Conservation (phyloP, 1,140 invertebrate genomes). For the Mamestra configurata region DNA sequence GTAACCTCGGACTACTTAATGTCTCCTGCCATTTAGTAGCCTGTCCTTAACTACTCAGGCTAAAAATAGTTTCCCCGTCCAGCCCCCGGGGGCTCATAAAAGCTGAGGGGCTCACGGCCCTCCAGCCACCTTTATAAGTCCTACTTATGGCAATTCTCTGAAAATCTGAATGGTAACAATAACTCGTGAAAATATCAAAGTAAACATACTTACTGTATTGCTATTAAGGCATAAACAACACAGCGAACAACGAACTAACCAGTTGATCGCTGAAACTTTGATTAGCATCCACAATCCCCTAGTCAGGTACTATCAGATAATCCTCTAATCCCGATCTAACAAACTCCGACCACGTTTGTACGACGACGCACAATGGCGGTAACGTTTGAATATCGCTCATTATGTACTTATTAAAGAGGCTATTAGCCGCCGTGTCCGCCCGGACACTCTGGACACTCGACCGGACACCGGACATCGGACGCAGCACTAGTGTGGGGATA, state of each 20-base stretch:
- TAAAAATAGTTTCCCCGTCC: neutral
- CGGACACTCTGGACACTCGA: neutral
- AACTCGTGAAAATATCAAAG: too few species aligned
- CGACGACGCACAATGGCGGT: neutral
- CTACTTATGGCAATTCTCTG: neutral
- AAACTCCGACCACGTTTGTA: neutral
- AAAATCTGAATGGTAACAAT: neutral
- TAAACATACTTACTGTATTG: too few species aligned
- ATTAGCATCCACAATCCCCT: neutral
- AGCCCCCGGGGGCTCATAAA: neutral
- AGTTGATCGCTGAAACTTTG: neutral
- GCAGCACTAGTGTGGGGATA: neutral
- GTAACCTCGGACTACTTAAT: neutral
- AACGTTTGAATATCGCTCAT: conserved; percentile 10
- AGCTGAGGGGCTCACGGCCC: neutral
- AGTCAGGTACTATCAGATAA: neutral
- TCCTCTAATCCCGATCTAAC: neutral
- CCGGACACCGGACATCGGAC: conserved; percentile 13
- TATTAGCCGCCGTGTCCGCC: conserved; percentile 7
- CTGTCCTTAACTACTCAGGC: neutral
- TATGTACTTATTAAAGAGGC: conserved; percentile 36
- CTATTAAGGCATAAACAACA: too few species aligned
- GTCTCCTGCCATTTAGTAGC: neutral
- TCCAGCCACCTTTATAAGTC: neutral
- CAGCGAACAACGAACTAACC: neutral